Conservation (phyloP, 2,797 vertebrate species). For the Leucoraja ocellata region DNA sequence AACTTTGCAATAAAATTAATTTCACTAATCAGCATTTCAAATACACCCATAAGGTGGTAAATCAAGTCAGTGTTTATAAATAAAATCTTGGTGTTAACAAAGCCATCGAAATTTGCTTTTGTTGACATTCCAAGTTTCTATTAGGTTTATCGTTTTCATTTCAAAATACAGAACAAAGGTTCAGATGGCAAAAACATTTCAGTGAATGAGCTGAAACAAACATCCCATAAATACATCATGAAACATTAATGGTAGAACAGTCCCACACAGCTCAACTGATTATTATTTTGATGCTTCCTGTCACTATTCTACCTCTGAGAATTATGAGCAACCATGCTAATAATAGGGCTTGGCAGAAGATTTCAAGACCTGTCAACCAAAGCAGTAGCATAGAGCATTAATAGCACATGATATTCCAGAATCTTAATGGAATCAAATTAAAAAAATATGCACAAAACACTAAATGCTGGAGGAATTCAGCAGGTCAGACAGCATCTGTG, state of each 20-base stretch:
- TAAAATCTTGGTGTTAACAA: not conserved
- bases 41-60: not conserved
- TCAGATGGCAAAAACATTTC: not conserved
- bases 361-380: slow-evolving; percentile 5
- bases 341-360: not conserved
- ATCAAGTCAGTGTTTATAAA: not conserved
- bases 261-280: not conserved
- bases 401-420: not conserved
- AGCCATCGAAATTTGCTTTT: not conserved
- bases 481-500: too few species aligned
- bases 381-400: not conserved
- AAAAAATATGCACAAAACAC: too few species aligned
- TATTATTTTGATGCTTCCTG: not conserved
- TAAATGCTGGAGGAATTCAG: too few species aligned
- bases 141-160: not conserved
- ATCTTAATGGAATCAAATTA: not conserved
- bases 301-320: not conserved
- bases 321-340: not conserved
- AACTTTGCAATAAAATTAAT: not conserved
- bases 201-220: not conserved
- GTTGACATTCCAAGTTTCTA: not conserved
- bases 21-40: not conserved
- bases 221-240: not conserved
- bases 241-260: not conserved
- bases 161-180: not conserved